phyloP scores from a whole-genome alignment of 1,140 invertebrate species.

The Calliphora vicina region DNA sequence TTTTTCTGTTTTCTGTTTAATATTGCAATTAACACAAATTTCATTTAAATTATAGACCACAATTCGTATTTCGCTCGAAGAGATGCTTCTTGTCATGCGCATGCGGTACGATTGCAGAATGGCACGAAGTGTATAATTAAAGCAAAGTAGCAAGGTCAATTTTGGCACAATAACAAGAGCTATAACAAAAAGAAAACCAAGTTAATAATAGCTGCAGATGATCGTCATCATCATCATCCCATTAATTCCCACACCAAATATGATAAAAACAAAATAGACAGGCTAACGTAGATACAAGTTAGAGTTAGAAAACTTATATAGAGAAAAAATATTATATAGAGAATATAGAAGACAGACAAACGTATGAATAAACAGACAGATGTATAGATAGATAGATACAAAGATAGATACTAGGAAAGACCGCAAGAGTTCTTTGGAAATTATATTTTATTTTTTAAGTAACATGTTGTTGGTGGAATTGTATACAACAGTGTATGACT shows the following conservation, averaged over 20 bases:
- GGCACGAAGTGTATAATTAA: constrained; percentile 22
- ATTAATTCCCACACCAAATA: constrained; percentile 26
- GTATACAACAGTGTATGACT: background rate
- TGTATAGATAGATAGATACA: background rate
- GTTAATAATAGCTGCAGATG: background rate
- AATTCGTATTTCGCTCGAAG: background rate
- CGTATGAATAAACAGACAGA: background rate
- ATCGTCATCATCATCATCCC: background rate
- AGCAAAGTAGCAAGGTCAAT: constrained; percentile 13
- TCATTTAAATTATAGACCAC: background rate
- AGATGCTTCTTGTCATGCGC: background rate
- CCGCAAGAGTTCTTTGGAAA: background rate
- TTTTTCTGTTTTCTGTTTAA: background rate
- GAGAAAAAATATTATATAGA: background rate
- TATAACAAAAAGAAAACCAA: constrained; percentile 13
- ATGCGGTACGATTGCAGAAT: background rate
- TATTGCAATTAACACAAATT: background rate
- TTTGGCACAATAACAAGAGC: background rate
- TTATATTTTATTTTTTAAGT: background rate
- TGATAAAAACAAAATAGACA: background rate
- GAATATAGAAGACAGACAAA: background rate
- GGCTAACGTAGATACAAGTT: background rate
- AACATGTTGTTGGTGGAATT: background rate
- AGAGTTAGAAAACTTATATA: background rate
- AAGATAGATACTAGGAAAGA: background rate